Evolutionary conservation across 2,888 invertebrate species (phyloP), one percentile per base, ranked within the genome.

Genomic region (Adelphocoris suturalis): DNA sequence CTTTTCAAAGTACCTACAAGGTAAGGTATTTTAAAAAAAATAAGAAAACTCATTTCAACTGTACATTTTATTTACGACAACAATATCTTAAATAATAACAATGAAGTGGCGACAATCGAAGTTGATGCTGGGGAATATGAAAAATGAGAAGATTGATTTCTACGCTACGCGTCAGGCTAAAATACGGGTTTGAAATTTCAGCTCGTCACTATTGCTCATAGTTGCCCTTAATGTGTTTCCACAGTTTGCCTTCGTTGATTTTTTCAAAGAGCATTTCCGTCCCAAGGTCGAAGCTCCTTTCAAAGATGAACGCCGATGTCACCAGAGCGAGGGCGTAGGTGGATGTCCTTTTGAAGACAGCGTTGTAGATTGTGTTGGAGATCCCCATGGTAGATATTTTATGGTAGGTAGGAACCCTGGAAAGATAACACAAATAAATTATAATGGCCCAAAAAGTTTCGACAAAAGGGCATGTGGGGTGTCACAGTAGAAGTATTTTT

Each of bases 341-440:
- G 16, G 98, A 98, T 0, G 97, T 96, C 92, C 97, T 95, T 93
- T 96, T 97, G 93, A 98, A 96, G 75, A 97, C 92, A 55, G 93
- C 91, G 91, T 96, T 96, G 93, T 97, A 97, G 84, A 97, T 4
- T 0, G 90, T 81, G 47, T 23, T 90, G 46, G 76, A 52, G 9
- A 91, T 14, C 23, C 90, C 90, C 91, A 91, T 91, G 46, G 12
- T 46, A n/a, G n/a, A n/a, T n/a, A n/a, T n/a, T n/a, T n/a, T n/a
- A n/a, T n/a, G n/a, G n/a, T n/a, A n/a, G n/a, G 37, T 37, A 52
- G 16, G 52, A 52, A 52, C 1, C 52, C 52, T 52, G 61, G n/a
- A 61, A 37, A 37, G 11, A 52, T 7, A 52, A 52, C 2, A 52
- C 4, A 52, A 1, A 11, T 4, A 37, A 37, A 37, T 37, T 7